Base-by-base conservation (phyloP, 2,888 invertebrate genomes). In the Ophion slaviceki region DNA sequence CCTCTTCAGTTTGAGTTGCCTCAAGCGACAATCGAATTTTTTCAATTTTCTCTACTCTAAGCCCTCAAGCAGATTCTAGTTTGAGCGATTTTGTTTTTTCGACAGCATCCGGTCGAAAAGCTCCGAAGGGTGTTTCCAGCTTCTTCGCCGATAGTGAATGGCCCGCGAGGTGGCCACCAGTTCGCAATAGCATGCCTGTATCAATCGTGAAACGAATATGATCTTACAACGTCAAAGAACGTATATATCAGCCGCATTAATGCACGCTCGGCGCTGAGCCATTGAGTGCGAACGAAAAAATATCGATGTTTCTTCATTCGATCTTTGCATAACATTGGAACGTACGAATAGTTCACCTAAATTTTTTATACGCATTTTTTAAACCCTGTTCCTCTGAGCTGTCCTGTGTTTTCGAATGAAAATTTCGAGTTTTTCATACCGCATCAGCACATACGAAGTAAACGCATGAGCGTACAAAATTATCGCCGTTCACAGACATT, bases 401-500 rank as follows among this genome's bases (percentile, higher is more conserved):
- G 11, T 72, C 68, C 64, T 76, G 76, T 53, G 36, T 53, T 74
- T 40, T 59, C 5, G 14, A 40, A 59, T 20, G n/a, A n/a, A 24
- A 66, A 57, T 20, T 28, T 10, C 40, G 28, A 70, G 20, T 80
- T 71, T 14, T 74, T 45, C 47, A 53, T 77, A 40, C 32, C 78
- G 77, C 66, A 76, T 67, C n/a, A 28, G 61, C 76, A 77, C 75
- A 81, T 80, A 24, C 64, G 74, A 80, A 74, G 45, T 80, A 76
- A 24, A 71, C 24, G 72, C 20, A 24, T 45, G 59, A 67, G 28
- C 67, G 2, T 1, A 47, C 17, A 57, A 20, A 47, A 61, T 64
- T 24, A 74, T 78, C 53, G 47, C 62, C 64, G 75, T 71, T 86
- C 36, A 28, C 66, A 45, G 78, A 84, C 82, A 87, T 84, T 86